Base-by-base conservation (phyloP, 2,888 invertebrate species). In the Chydorus sphaericus region DNA sequence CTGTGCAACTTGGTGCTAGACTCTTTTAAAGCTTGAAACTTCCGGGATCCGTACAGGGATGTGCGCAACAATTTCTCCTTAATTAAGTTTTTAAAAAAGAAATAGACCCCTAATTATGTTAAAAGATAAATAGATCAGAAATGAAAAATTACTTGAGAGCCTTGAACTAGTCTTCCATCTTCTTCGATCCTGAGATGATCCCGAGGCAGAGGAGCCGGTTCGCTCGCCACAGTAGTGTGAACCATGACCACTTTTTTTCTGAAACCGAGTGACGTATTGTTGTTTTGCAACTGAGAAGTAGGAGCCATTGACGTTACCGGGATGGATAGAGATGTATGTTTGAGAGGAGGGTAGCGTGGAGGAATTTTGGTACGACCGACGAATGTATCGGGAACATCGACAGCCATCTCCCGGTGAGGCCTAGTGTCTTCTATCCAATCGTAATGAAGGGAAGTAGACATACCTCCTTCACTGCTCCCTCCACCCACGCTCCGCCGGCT, bases 31-130 rank as follows among this genome's bases (percentile, higher is more conserved):
- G 89, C 88, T 69, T 93, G 91, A 48, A 97, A 79, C 70, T 93
- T 93, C 65, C 86, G 79, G 23, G 94, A 94, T 30, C 88, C 90
- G 49, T 96, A 81, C 59, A 97, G 73, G 14, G 94, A 94, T 36
- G 84, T 81, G 61, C 93, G 83, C 60, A 94, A 78, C 73, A 92
- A 89, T 71, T 93, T 93, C 74, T 88, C 87, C 71, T 92, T 33
- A 11, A 33, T 11, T 10, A 33, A 11, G 36, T 11, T 11, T 33
- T 33, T 10, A 11, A 33, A 33, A 11, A 11, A 33, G n/a, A 33
- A 10, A 33, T 11, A 11, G 10, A 11, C 10, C 10, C 10, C 10
- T 11, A 33, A n/a, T n/a, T n/a, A n/a, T 44, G 26, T 23, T 7
- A 23, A 18, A 29, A 28, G 16, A 28, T 8, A 11, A n/a, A 7